These are phyloP conservation scores for Melopsittacus undulatus DNA, from an alignment of 2,797 vertebrate genomes.

Conservation along the genomic window DNA sequence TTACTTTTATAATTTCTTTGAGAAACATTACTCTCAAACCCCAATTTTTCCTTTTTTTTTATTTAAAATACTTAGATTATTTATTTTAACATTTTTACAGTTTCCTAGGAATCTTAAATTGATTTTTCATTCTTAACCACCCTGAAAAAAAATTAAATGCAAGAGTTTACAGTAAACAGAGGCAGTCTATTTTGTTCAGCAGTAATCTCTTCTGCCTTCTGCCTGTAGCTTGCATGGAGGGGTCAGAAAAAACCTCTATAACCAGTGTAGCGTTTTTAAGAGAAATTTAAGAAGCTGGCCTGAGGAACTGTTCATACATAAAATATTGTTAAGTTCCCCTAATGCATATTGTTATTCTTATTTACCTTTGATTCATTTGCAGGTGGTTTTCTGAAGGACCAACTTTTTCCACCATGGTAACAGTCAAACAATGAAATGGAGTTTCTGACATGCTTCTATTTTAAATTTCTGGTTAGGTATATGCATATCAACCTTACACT, in stretches of 20 bases:
- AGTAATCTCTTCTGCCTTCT: not conserved
- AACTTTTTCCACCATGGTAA: not conserved
- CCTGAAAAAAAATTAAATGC: not conserved
- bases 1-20: not conserved
- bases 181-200: not conserved
- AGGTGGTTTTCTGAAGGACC: not conserved
- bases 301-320: not conserved
- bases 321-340: not conserved
- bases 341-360: not conserved
- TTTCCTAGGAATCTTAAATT: not conserved
- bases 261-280: not conserved
- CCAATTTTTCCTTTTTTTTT: not conserved
- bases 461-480: not conserved
- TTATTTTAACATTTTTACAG: not conserved
- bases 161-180: not conserved
- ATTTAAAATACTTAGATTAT: not conserved
- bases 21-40: not conserved
- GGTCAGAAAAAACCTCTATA: not conserved
- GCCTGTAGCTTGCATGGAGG: not conserved
- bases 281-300: not conserved
- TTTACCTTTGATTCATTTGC: not conserved
- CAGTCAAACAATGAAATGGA: not conserved
- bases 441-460: not conserved
- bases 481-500: not conserved
- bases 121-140: not conserved